Evolutionary conservation across 53 echinoderm and acorn worm species (phyloP), one percentile per base, ranked within the genome.

Genomic region (Actinopyga echinites): DNA sequence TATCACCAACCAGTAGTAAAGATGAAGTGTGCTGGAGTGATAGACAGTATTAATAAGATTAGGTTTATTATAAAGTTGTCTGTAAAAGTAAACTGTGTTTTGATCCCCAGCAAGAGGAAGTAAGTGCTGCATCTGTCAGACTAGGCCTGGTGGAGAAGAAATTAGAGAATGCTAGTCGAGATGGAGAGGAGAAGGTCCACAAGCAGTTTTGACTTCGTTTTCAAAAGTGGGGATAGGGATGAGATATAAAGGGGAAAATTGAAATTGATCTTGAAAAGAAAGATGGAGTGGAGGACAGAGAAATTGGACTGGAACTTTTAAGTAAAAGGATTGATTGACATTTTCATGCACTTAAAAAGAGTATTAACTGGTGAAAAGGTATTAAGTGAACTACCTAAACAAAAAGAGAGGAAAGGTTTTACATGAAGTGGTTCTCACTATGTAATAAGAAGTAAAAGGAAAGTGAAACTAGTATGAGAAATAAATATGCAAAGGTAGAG

Each of bases 111-210:
- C 93, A 93, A 93, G 96, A 96, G 68, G 96, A 96, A 80, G 91
- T 96, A 42, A 96, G 96, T 42, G 93, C 93, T 30, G 68, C 90
- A 23, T 79, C 89, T 31, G 89, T 96, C 1, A 89, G 96, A 61
- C 90, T 96, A 7, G 93, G 96, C 0, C 74, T 96, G 77, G 93
- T 96, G 30, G 96, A 96, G 86, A 96, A 96, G 91, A 96, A 96
- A 55, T 89, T 96, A 21, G 96, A 96, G 89, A 96, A 96, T 84
- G 96, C 96, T 21, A 93, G 85, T 77, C 82, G 91, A 35, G 96
- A 96, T 64, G 89, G 87, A 1, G 96, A 96, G 74, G 96, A 96
- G 56, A 93, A 91, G 83, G 86, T 91, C 37, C 63, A 86, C 8
- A 96, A 96, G 75, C 86, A 89, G 59, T n/a, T n/a, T n/a, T n/a